A percentile compares a stretch with the other conserved stretches of the same genome.
phyloP scores from a whole-genome alignment of 30 jellyfish, hydroid and myxozoan species.

The Nemopilema nomurai region DNA sequence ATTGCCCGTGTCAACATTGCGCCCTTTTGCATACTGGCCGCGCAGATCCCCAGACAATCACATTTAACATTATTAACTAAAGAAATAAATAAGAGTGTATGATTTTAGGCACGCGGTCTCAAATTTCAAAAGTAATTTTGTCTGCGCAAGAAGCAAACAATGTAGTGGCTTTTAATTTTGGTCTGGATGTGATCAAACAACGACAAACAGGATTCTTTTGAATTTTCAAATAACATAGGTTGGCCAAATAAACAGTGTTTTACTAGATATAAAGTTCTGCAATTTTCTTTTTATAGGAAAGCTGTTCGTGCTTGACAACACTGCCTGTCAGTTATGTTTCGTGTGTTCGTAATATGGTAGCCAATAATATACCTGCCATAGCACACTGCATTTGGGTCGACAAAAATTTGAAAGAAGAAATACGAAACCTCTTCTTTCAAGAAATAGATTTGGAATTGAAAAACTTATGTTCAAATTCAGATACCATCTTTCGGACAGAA shows the following conservation, averaged over 20 bases:
- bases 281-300: slow-evolving; percentile 9
- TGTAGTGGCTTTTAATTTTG: background rate
- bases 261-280: background rate
- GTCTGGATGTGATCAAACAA: background rate
- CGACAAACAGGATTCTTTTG: background rate
- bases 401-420: slow-evolving; percentile 16
- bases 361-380: slow-evolving; percentile 2
- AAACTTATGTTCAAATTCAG: slow-evolving; percentile 5
- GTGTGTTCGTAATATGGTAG: slow-evolving; percentile 16
- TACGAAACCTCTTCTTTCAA: slow-evolving; percentile 11
- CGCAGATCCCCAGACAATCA: background rate
- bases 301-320: slow-evolving; percentile 14
- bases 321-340: background rate
- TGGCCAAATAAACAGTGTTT: background rate
- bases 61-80: background rate
- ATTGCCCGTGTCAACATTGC: background rate
- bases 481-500: slow-evolving; percentile 14
- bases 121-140: background rate
- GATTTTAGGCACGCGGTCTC: background rate
- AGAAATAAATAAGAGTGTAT: background rate
- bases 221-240: background rate
- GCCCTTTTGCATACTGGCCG: background rate
- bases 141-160: background rate
- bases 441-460: slow-evolving; percentile 19
- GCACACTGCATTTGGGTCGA: slow-evolving; percentile 25